Evolutionary conservation across 2,888 invertebrate genomes (phyloP).

Genomic region (Acleris cristana): DNA sequence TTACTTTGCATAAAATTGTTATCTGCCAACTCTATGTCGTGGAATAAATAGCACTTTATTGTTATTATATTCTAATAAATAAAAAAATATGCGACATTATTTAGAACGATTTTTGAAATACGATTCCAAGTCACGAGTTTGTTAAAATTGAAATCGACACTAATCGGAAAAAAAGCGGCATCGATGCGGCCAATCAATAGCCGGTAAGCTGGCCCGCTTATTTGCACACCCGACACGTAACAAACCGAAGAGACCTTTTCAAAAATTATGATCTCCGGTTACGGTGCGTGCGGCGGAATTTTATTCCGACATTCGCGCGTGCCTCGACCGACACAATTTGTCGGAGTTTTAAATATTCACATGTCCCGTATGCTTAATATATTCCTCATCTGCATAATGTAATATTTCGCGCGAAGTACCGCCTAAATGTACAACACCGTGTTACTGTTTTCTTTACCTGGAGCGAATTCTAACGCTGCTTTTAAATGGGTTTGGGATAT

Average conservation of each 20-base stretch:
- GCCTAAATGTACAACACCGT: slow-evolving; percentile 52
- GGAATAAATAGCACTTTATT: too few species aligned
- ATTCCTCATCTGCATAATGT: slow-evolving; percentile 73
- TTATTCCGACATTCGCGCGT: slow-evolving; percentile 55
- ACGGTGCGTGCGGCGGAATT: slow-evolving; percentile 47
- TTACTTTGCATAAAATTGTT: too few species aligned
- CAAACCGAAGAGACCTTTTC: slow-evolving; percentile 62
- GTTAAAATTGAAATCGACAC: slow-evolving; percentile 24
- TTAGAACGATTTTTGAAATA: background rate
- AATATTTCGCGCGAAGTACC: slow-evolving; percentile 61
- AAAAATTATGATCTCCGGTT: slow-evolving; percentile 65
- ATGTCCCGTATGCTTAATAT: slow-evolving; percentile 67
- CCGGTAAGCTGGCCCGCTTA: slow-evolving; percentile 35
- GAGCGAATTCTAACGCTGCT: slow-evolving; percentile 34
- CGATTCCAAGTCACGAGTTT: background rate
- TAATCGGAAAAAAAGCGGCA: slow-evolving; percentile 22
- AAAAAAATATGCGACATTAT: background rate
- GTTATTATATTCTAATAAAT: background rate
- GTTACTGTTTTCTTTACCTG: slow-evolving; percentile 48
- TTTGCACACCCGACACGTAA: slow-evolving; percentile 60
- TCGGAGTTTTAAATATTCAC: slow-evolving; percentile 73
- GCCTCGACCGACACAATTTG: slow-evolving; percentile 61
- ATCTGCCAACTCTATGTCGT: too few species aligned
- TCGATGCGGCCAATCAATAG: slow-evolving; percentile 34
- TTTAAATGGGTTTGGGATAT: slow-evolving; percentile 25